Base-by-base conservation (phyloP, 2,888 invertebrate species). In the Amphiduros pacificus region DNA sequence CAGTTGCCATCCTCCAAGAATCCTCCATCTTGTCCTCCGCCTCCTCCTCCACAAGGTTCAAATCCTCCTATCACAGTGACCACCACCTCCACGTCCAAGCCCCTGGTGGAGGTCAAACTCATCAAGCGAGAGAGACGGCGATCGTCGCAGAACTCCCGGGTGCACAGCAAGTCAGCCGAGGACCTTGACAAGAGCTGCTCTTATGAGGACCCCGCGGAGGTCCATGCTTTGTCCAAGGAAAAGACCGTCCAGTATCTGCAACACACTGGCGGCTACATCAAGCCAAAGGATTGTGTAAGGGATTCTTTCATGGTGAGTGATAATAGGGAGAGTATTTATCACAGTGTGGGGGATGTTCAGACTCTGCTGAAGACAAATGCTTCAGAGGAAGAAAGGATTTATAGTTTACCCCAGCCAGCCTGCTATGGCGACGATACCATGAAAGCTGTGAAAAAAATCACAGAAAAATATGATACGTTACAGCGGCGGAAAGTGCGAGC, bases 401-500 rank as follows among this genome's bases (percentile, higher is more conserved):
- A 67, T 54, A 61, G 63, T 14, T 55, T 67, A 1, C 67, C 67
- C 6, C 65, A 67, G 48, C 67, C 67, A 5, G 62, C 55, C 24
- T 62, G 63, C 22, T 67, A 67, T 55, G 48, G 64, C 41, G 66
- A 68, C 22, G 63, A 68, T 59, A 68, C 68, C 6, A 57, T 68
- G 27, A 63, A 61, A 29, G 68, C 68, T 2, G 65, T 68, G 22
- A 66, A 64, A 40, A 32, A 41, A 22, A 68, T 68, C 53, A 66
- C 68, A 2, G 66, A 68, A 29, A 68, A 68, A 44, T 68, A 68
- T 52, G 68, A 68, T 57, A 68, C 68, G 3, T 44, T 62, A 29
- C 58, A 68, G 48, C 53, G 66, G 26, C 44, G 60, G 1, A 58
- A 58, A 27, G 49, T 64, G 22, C 56, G 61, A 11, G 68, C 66